These are phyloP conservation scores for Leucania comma DNA, from an alignment of 2,888 invertebrate genomes.

Conservation along the genomic window DNA sequence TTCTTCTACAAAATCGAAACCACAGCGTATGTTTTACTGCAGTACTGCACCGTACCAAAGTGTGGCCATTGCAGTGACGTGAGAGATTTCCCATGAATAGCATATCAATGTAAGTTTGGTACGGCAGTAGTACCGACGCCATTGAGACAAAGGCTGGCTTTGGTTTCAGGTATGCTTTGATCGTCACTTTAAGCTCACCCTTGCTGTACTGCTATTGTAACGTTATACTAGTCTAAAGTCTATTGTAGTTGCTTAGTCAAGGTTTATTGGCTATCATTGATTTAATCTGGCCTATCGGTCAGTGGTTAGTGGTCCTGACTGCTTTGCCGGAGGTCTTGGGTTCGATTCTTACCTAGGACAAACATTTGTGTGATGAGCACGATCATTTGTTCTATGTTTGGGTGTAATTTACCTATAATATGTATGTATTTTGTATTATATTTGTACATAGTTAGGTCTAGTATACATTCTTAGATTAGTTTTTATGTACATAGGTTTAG, in stretches of 20 bases:
- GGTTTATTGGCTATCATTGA: neutral
- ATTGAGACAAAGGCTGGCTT: conserved; percentile 50
- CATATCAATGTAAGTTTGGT: conserved; percentile 18
- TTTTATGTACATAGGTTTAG: too few species aligned
- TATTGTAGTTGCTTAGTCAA: neutral
- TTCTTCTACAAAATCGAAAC: neutral
- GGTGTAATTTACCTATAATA: too few species aligned
- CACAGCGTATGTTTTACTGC: neutral
- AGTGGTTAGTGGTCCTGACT: too few species aligned
- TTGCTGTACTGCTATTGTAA: neutral
- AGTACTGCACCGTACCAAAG: neutral
- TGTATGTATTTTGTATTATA: too few species aligned
- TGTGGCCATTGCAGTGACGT: neutral
- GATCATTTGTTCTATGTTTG: too few species aligned
- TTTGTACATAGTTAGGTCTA: too few species aligned
- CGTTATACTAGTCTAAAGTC: too few species aligned
- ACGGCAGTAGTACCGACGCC: conserved; percentile 10
- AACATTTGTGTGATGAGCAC: too few species aligned
- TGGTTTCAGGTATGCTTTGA: conserved; percentile 33
- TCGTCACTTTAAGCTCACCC: neutral
- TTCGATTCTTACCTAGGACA: too few species aligned
- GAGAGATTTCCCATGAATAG: conserved; percentile 32
- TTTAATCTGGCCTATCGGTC: too few species aligned
- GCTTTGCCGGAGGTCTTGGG: too few species aligned
- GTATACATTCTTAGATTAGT: too few species aligned